Evolutionary conservation across 2,888 invertebrate genomes (phyloP).

Genomic region (Salpingus planirostris): DNA sequence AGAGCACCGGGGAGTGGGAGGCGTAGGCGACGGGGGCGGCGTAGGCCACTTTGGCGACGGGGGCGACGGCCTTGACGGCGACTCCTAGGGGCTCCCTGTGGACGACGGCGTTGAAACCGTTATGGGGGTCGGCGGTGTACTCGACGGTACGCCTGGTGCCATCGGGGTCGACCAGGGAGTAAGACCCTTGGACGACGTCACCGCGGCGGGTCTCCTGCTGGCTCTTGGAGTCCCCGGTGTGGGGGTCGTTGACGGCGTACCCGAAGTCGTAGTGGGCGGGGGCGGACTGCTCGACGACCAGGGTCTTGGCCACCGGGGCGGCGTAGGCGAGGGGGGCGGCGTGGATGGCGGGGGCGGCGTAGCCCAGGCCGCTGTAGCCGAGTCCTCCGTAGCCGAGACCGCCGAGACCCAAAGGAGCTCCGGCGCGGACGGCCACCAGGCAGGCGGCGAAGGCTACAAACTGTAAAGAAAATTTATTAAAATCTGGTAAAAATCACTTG

Average conservation of each 20-base stretch:
- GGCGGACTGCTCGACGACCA: constrained; percentile 37
- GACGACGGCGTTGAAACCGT: constrained; percentile 46
- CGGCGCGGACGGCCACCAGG: constrained; percentile 22
- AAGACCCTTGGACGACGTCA: constrained; percentile 44
- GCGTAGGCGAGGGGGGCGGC: constrained; percentile 16
- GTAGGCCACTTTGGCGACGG: constrained; percentile 13
- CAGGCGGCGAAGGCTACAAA: constrained; percentile 20
- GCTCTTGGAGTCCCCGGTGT: constrained; percentile 45
- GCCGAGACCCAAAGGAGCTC: constrained; percentile 19
- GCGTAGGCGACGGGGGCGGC: constrained; percentile 8
- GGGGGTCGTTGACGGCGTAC: constrained; percentile 41
- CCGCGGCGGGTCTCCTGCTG: constrained; percentile 46
- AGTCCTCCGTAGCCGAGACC: constrained; percentile 13
- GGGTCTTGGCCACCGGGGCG: constrained; percentile 36
- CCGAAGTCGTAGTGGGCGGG: constrained; percentile 44
- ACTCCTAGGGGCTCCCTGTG: constrained; percentile 40
- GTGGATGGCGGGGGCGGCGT: constrained; percentile 14
- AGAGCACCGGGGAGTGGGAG: background rate
- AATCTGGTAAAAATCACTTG: background rate
- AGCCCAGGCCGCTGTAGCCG: constrained; percentile 40
- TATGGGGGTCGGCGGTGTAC: constrained; percentile 44
- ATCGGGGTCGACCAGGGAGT: constrained; percentile 45
- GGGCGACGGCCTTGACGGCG: constrained; percentile 27
- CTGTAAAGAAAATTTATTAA: constrained; percentile 16
- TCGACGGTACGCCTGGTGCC: constrained; percentile 45